Conservation (phyloP, 2,888 invertebrate species). For the Opisthograptis luteolata region DNA sequence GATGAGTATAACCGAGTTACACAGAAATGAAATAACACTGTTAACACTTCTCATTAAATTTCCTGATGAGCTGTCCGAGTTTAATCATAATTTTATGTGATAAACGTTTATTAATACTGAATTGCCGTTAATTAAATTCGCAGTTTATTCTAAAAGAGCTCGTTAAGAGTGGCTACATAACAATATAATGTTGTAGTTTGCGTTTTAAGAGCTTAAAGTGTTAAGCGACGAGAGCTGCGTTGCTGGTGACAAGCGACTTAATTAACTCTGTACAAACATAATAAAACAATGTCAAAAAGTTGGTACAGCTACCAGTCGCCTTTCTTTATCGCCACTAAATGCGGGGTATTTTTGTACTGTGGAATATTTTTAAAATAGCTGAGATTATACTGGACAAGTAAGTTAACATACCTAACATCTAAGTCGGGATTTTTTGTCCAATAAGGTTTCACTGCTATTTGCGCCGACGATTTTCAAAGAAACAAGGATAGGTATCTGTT, state of each 20-base stretch:
- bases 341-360: slow-evolving; percentile 31
- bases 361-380: slow-evolving; percentile 27
- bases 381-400: background rate
- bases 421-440: no score
- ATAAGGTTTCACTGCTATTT: no score
- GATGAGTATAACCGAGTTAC: background rate
- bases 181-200: slow-evolving; percentile 67
- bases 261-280: slow-evolving; percentile 67
- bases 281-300: slow-evolving; percentile 56
- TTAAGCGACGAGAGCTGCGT: slow-evolving; percentile 63
- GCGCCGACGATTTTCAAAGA: no score
- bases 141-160: slow-evolving; percentile 60
- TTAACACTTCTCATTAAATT: slow-evolving; percentile 21
- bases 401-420: no score
- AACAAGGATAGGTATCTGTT: slow-evolving; percentile 2
- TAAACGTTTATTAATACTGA: slow-evolving; percentile 49
- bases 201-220: slow-evolving; percentile 73
- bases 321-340: slow-evolving; percentile 28
- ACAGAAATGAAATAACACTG: background rate
- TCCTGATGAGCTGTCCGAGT: slow-evolving; percentile 11
- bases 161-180: slow-evolving; percentile 63
- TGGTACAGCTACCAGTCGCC: slow-evolving; percentile 29
- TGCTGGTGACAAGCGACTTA: slow-evolving; percentile 72
- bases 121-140: slow-evolving; percentile 65
- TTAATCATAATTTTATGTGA: slow-evolving; percentile 30